A percentile compares a stretch with the other conserved stretches of the same genome.
phyloP scores from a whole-genome alignment of 1,140 invertebrate species.

The Drosophila cardini region DNA sequence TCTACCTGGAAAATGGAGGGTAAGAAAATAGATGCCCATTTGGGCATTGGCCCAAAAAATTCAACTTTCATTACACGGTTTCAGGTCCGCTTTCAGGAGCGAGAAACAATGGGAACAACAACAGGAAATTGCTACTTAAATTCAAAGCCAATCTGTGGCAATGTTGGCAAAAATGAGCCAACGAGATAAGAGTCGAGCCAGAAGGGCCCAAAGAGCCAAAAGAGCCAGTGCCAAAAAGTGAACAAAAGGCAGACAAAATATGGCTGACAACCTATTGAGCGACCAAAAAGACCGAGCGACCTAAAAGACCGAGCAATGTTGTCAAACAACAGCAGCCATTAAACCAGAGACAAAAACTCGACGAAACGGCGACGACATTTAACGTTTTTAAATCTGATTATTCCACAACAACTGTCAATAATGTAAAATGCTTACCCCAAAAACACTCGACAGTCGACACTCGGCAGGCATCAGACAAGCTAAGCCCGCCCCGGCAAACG shows the following conservation, averaged over 20 bases:
- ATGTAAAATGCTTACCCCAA: slow-evolving; percentile 58
- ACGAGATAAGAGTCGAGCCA: slow-evolving; percentile 58
- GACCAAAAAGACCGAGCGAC: slow-evolving; percentile 1
- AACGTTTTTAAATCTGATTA: slow-evolving; percentile 82
- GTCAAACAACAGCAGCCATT: slow-evolving; percentile 12
- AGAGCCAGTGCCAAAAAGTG: slow-evolving; percentile 9
- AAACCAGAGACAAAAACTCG: slow-evolving; percentile 29
- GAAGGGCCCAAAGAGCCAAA: neutral
- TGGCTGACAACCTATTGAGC: slow-evolving; percentile 44
- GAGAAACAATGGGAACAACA: slow-evolving; percentile 34
- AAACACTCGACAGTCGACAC: neutral
- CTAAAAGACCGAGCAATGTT: neutral
- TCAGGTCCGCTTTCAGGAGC: slow-evolving; percentile 32
- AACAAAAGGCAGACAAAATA: slow-evolving; percentile 72
- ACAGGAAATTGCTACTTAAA: slow-evolving; percentile 80
- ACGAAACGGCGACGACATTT: slow-evolving; percentile 71
- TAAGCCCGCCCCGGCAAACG: slow-evolving; percentile 37
- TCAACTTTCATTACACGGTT: slow-evolving; percentile 58
- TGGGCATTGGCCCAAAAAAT: slow-evolving; percentile 44
- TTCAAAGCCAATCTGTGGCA: slow-evolving; percentile 75
- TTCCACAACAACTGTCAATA: slow-evolving; percentile 83
- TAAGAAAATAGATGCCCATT: slow-evolving; percentile 2
- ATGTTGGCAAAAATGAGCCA: slow-evolving; percentile 58
- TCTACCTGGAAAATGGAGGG: neutral
- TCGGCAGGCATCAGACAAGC: slow-evolving; percentile 14